phyloP scores from a whole-genome alignment of 2,113 vertebrate genomes.

The Amphiprion percula region DNA sequence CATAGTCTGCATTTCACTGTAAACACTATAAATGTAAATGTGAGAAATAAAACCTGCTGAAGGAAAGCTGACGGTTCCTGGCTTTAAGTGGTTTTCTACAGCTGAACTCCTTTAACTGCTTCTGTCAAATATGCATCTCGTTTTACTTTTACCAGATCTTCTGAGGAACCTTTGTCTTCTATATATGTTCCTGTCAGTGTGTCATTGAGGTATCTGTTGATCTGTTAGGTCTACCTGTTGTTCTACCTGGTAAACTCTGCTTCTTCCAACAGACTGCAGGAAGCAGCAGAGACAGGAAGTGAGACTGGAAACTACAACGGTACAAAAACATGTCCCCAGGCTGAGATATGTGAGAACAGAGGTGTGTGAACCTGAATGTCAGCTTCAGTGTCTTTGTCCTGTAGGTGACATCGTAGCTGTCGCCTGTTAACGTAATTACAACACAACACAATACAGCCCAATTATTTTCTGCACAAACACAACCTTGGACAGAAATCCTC shows the following conservation, averaged over 20 bases:
- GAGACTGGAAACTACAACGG: neutral
- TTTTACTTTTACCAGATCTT: neutral
- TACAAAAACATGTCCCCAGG: neutral
- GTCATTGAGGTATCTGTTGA: neutral
- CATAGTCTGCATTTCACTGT: no score
- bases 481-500: neutral
- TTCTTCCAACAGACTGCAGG: conserved; percentile 6
- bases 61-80: no score
- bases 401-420: neutral
- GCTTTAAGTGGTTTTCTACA: no score
- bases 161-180: neutral
- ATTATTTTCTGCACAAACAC: neutral
- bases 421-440: conserved; percentile 21
- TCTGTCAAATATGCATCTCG: neutral
- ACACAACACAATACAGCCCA: neutral
- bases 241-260: conserved; percentile 4
- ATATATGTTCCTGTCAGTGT: neutral
- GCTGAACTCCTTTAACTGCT: no score
- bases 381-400: conserved; percentile 5
- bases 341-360: neutral
- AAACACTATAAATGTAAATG: no score
- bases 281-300: conserved; percentile 29
- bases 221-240: neutral
- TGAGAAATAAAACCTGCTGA: no score
- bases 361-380: neutral